Base-by-base conservation (phyloP, 2,888 invertebrate species). In the Calliscelio sp. region DNA sequence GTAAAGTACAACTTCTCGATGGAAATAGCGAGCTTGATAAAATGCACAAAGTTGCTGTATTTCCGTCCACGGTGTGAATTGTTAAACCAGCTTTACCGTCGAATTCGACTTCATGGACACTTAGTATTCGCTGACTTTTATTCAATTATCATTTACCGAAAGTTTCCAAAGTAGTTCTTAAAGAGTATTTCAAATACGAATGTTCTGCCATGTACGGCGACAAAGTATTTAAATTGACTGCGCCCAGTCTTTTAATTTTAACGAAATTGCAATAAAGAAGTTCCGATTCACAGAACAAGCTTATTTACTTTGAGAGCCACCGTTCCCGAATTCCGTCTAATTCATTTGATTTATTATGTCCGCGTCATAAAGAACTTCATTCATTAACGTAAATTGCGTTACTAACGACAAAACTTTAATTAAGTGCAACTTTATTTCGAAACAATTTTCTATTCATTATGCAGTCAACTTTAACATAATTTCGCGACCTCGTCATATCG, bases 131-230 rank as follows among this genome's bases (percentile, higher is more conserved):
- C 73, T 68, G 82, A 73, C 66, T 73, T 83, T 78, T 63, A 78
- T 83, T 83, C 73, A 83, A 78, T 78, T 83, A 78, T 78, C 66
- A 66, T 83, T 73, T 68, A 68, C 70, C 73, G 38, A 77, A 83
- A 83, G 61, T 83, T 78, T 61, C 61, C 57, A 77, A 77, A 75
- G 77, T 73, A 71, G 51, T 77, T 71, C 49, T n/a, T 57, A 65
- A 71, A 77, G 71, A 71, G 49, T 71, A n/a, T 63, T 63, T 75
- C 61, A 53, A 61, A 55, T 61, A 49, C 51, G 59, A 74, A 32
- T 74, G 74, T 61, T 55, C 68, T 80, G 68, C 22, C 25, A 24
- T 38, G 61, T 28, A 70, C 49, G 35, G 41, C 32, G 66, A 63
- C 70, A 35, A 75, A 63, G 68, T 75, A 81, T 75, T 68, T 75